These are phyloP conservation scores for Tupaia tana DNA, from an alignment of 2,113 vertebrate species.

Conservation along the genomic window DNA sequence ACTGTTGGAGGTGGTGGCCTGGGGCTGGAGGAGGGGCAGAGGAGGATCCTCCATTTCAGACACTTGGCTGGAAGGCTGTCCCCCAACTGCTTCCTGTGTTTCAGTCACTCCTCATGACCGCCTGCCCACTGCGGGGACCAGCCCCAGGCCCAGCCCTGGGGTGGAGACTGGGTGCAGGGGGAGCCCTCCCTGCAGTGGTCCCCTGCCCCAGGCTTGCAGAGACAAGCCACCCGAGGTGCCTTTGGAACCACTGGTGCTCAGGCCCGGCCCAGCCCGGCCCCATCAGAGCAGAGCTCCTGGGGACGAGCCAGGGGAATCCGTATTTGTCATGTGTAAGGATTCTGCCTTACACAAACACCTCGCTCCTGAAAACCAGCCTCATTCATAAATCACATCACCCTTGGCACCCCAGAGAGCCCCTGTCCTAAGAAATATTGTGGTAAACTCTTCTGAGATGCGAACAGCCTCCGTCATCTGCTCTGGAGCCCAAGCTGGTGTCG, in stretches of 20 bases:
- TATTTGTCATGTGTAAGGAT: neutral
- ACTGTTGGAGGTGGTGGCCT: neutral
- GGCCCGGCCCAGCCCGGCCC: neutral
- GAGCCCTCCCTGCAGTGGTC: neutral
- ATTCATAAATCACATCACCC: neutral
- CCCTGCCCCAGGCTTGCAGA: neutral
- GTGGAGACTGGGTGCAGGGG: no score
- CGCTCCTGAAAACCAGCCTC: neutral
- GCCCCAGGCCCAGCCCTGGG: neutral
- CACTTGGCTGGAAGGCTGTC: neutral
- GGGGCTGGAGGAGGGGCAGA: neutral
- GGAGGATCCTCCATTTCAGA: neutral
- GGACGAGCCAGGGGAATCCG: neutral
- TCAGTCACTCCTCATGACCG: no score
- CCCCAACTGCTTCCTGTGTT: neutral
- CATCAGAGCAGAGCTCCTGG: neutral
- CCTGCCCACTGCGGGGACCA: accelerated
- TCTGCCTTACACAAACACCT: neutral
- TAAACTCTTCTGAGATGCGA: neutral
- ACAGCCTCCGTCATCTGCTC: neutral
- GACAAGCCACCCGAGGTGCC: neutral
- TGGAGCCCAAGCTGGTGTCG: neutral
- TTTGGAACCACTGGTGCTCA: neutral
- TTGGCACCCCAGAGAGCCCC: neutral
- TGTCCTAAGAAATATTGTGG: neutral